Evolutionary conservation across 1,140 invertebrate species (phyloP).

Genomic region (Bombus superbus): DNA sequence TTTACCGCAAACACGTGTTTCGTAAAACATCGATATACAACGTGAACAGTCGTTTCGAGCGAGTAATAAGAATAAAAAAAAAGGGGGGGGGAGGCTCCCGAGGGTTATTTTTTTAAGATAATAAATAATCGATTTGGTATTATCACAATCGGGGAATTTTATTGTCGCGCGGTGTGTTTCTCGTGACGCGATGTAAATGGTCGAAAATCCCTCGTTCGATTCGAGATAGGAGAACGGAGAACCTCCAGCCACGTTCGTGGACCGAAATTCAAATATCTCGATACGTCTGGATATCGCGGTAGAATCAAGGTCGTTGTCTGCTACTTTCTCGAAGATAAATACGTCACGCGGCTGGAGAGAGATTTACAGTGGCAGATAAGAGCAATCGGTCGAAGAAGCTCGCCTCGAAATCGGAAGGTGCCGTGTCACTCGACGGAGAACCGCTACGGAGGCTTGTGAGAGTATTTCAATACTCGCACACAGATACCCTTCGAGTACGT

Average conservation of each 20-base stretch:
- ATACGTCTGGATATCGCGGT: background rate
- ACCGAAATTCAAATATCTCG: background rate
- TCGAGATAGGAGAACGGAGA: background rate
- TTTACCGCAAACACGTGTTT: background rate
- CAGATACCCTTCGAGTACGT: background rate
- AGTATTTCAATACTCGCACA: background rate
- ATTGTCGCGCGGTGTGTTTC: background rate
- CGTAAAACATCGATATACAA: too few species aligned
- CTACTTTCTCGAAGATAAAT: constrained; percentile 18
- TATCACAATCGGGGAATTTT: background rate
- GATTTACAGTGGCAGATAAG: constrained; percentile 58
- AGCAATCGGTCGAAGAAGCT: constrained; percentile 48
- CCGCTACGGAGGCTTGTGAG: background rate
- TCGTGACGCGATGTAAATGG: background rate
- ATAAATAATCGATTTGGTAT: background rate
- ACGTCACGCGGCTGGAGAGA: background rate
- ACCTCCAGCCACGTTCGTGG: background rate
- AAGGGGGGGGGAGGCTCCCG: too few species aligned
- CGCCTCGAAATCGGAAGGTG: constrained; percentile 27
- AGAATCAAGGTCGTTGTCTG: background rate
- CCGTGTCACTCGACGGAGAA: background rate
- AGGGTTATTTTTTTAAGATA: background rate
- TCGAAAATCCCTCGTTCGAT: background rate
- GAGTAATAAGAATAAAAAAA: too few species aligned
- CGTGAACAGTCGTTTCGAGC: too few species aligned